Evolutionary conservation across 2,797 vertebrate species (phyloP).

Genomic region (Scolopax bukidnonensis): DNA sequence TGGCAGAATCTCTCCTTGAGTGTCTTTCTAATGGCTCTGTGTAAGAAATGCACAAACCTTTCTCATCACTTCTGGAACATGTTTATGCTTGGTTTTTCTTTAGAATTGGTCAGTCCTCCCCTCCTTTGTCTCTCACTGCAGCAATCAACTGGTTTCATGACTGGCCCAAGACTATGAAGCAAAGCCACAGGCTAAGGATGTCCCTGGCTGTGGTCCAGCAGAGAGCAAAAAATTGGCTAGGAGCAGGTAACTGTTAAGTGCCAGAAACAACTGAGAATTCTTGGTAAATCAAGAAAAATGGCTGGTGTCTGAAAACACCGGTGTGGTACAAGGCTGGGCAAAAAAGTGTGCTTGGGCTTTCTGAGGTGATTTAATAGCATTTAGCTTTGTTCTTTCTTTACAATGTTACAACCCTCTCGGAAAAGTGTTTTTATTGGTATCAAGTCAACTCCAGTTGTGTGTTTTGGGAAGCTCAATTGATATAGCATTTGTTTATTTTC

Average conservation of each 20-base stretch:
- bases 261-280: constrained; percentile 3
- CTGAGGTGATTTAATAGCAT: not conserved
- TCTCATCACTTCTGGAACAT: not conserved
- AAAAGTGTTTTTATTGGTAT: not conserved
- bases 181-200: not conserved
- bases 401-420: not conserved
- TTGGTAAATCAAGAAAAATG: constrained; percentile 37
- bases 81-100: not conserved
- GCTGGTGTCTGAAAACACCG: not conserved
- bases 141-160: not conserved
- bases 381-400: not conserved
- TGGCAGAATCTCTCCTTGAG: not conserved
- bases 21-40: not conserved
- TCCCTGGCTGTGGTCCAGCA: not conserved
- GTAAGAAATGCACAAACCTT: not conserved
- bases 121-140: not conserved
- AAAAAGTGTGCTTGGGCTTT: not conserved
- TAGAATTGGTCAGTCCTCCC: not conserved
- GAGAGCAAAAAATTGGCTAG: not conserved
- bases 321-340: not conserved
- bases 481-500: not conserved
- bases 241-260: not conserved
- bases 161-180: not conserved
- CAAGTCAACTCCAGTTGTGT: not conserved
- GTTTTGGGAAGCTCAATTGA: not conserved